Conservation (phyloP, 2,888 invertebrate species). For the Ischnus inquisitorius region DNA sequence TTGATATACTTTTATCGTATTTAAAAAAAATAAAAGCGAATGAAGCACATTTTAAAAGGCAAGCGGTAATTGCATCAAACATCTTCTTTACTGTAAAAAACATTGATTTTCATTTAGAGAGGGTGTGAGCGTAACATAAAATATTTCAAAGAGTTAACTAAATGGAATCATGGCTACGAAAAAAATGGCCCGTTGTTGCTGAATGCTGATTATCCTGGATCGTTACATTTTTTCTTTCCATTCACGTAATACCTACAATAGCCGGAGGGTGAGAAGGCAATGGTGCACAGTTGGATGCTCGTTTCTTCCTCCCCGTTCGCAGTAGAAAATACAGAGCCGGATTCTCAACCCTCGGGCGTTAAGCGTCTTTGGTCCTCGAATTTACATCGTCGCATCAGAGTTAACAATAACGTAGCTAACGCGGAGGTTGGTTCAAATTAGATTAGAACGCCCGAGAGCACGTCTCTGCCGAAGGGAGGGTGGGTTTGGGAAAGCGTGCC, state of each 20-base stretch:
- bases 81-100: no score
- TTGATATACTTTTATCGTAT: no score
- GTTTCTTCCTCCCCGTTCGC: conserved; percentile 17
- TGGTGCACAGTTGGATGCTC: not conserved
- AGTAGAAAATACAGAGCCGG: conserved; percentile 18
- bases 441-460: conserved; percentile 66
- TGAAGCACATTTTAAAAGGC: no score
- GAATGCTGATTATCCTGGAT: conserved; percentile 15
- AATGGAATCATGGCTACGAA: no score
- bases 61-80: no score
- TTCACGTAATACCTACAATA: not conserved
- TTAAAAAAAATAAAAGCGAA: no score
- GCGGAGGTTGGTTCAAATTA: conserved; percentile 63
- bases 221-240: conserved; percentile 1
- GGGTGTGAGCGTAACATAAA: no score
- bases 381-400: conserved; percentile 62
- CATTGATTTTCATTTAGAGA: no score
- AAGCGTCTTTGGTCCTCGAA: conserved; percentile 48
- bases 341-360: conserved; percentile 6
- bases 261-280: not conserved
- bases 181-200: conserved; percentile 14
- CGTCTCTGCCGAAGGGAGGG: conserved; percentile 34
- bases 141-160: no score
- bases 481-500: conserved; percentile 12
- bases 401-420: conserved; percentile 69